Conservation (phyloP, 2,888 invertebrate species). For the Cheilosia vulpina region DNA sequence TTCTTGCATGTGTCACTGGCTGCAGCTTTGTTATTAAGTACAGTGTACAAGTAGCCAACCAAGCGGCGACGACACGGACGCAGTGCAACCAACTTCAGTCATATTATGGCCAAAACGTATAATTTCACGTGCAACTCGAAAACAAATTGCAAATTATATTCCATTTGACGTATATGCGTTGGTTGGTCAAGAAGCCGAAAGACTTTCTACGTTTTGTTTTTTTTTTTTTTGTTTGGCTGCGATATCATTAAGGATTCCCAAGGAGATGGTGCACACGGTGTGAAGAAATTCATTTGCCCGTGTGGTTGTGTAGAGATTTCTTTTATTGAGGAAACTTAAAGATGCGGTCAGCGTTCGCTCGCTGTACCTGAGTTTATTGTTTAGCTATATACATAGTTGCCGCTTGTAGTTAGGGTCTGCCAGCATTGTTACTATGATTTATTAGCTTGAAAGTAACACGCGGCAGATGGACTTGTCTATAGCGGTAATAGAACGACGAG, state of each 20-base stretch:
- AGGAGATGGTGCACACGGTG: constrained; percentile 24
- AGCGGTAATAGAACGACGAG: not conserved
- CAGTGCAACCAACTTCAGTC: constrained; percentile 40
- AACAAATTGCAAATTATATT: constrained; percentile 47
- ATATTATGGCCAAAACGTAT: constrained; percentile 33
- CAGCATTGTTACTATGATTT: constrained; percentile 22
- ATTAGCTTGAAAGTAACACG: constrained; percentile 29
- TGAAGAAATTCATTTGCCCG: constrained; percentile 1
- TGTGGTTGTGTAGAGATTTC: constrained; percentile 11
- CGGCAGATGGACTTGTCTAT: constrained; percentile 9
- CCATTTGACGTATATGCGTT: constrained; percentile 15
- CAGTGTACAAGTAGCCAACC: constrained; percentile 15
- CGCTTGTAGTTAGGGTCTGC: not conserved
- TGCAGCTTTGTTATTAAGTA: constrained; percentile 4
- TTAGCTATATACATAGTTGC: not conserved
- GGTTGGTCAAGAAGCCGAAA: constrained; percentile 8
- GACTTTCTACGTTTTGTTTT: constrained; percentile 31
- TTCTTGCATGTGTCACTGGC: constrained; percentile 68
- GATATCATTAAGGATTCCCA: constrained; percentile 48
- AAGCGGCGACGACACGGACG: constrained; percentile 24
- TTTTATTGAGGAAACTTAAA: constrained; percentile 10
- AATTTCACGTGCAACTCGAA: constrained; percentile 40
- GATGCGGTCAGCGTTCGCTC: constrained; percentile 22
- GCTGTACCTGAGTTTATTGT: constrained; percentile 4
- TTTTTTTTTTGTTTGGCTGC: not conserved